phyloP scores from a whole-genome alignment of 2,888 invertebrate species.

The Xylocampa areola region DNA sequence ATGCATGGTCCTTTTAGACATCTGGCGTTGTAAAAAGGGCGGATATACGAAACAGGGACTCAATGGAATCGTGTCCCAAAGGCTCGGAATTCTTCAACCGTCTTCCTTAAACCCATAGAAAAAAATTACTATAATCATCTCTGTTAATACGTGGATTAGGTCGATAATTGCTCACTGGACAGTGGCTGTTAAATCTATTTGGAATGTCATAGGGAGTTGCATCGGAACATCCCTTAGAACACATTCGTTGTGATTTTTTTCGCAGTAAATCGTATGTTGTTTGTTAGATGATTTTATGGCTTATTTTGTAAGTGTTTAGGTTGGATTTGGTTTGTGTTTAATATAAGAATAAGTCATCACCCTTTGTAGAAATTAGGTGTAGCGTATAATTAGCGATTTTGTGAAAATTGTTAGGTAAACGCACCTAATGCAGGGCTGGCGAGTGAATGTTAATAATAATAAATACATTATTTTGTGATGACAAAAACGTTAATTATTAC shows the following conservation, averaged over 20 bases:
- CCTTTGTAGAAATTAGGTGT: conserved; percentile 82
- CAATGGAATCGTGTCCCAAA: conserved; percentile 85
- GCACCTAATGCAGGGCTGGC: conserved; percentile 62
- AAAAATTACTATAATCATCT: conserved; percentile 45
- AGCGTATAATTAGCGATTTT: conserved; percentile 88
- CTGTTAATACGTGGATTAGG: conserved; percentile 37
- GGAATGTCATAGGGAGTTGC: conserved; percentile 67
- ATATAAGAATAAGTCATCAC: conserved; percentile 70
- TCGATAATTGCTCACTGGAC: conserved; percentile 49
- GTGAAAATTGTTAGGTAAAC: conserved; percentile 87
- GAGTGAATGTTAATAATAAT: conserved; percentile 1
- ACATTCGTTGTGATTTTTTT: conserved; percentile 73
- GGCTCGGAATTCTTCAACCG: conserved; percentile 62
- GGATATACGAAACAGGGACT: conserved; percentile 86
- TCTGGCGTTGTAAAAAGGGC: conserved; percentile 88
- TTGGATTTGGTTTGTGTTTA: conserved; percentile 52
- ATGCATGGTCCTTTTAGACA: conserved; percentile 78
- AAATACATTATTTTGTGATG: conserved; percentile 19
- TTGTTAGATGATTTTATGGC: conserved; percentile 39
- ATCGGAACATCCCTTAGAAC: conserved; percentile 88
- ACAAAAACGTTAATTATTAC: conserved; percentile 16
- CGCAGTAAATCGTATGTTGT: conserved; percentile 58
- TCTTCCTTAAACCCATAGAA: conserved; percentile 40
- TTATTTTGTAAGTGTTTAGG: conserved; percentile 52
- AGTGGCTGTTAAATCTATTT: conserved; percentile 57